These are phyloP conservation scores for Plecotus auritus DNA, from an alignment of 2,113 vertebrate species.

Conservation along the genomic window DNA sequence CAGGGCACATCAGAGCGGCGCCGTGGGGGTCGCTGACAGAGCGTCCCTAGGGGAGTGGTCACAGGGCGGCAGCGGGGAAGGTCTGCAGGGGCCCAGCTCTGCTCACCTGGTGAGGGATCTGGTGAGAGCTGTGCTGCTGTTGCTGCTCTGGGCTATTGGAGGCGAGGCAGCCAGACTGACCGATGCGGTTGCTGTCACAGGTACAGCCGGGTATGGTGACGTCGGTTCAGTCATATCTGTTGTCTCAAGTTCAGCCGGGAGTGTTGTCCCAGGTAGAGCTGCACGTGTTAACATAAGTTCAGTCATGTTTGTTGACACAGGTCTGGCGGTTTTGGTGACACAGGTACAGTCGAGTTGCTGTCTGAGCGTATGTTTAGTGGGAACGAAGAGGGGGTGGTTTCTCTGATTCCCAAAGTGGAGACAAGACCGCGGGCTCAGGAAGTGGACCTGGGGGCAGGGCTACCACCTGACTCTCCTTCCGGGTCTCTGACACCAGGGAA, in stretches of 20 bases:
- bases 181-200: fast-evolving
- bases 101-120: background rate
- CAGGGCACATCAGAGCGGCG: background rate
- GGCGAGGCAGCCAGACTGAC: background rate
- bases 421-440: background rate
- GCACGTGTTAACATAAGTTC: background rate
- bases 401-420: too few relatives aligned
- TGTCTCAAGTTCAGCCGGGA: too few relatives aligned
- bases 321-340: background rate
- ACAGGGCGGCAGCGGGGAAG: fast-evolving
- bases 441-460: background rate
- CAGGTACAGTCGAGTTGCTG: background rate
- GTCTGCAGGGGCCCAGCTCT: background rate
- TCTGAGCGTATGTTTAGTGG: background rate
- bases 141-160: background rate
- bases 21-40: fast-evolving
- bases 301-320: background rate
- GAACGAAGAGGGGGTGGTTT: background rate
- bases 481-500: background rate
- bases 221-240: background rate
- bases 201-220: fast-evolving
- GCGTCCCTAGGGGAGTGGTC: fast-evolving
- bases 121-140: background rate
- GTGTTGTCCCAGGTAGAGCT: background rate
- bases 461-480: background rate